These are phyloP conservation scores for Adelphocoris suturalis DNA, from an alignment of 2,888 invertebrate genomes.

Conservation along the genomic window DNA sequence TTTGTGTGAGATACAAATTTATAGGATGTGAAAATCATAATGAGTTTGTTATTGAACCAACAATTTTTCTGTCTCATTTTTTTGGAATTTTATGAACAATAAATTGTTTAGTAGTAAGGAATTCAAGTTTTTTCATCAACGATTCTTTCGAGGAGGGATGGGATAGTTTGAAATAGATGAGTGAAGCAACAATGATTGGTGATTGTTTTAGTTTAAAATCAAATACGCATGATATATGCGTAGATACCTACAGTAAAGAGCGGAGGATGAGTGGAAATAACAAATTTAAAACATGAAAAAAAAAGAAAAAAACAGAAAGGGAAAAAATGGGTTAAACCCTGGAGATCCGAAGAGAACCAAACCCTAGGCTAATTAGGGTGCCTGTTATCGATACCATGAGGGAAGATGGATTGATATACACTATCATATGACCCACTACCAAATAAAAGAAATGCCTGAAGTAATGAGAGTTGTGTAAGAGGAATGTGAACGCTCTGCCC, in stretches of 20 bases:
- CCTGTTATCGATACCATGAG: background rate
- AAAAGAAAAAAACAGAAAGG: background rate
- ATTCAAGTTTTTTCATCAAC: too few relatives aligned
- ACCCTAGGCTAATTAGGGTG: background rate
- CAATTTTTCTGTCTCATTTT: too few relatives aligned
- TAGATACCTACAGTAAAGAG: background rate
- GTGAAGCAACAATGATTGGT: background rate
- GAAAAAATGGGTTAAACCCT: background rate
- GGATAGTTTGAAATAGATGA: too few relatives aligned
- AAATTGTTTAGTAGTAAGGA: too few relatives aligned
- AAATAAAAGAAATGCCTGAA: background rate
- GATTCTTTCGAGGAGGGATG: too few relatives aligned
- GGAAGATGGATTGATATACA: background rate
- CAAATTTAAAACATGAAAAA: background rate
- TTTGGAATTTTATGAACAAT: too few relatives aligned
- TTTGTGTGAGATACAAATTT: too few relatives aligned
- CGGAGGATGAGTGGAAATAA: background rate
- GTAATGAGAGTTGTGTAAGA: background rate
- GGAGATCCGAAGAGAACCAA: slow-evolving; percentile 42
- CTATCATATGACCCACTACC: background rate
- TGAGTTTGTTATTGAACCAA: too few relatives aligned
- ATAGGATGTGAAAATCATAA: too few relatives aligned
- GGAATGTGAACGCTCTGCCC: background rate
- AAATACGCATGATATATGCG: slow-evolving; percentile 10
- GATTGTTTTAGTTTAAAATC: background rate